Base-by-base conservation (phyloP, 23 tunicate species). In the Corella eumyota region DNA sequence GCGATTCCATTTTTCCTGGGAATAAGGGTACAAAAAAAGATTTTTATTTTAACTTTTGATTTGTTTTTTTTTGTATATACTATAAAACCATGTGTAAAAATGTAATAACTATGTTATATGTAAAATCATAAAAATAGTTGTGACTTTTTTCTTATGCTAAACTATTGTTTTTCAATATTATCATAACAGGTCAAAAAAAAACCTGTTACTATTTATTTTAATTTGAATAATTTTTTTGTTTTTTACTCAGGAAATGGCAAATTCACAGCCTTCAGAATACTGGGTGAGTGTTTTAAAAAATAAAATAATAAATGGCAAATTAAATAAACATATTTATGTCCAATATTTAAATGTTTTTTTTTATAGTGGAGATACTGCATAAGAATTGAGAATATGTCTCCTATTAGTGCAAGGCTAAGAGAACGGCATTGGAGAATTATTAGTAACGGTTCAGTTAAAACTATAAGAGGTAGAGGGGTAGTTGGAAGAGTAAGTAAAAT, bases 1-100 rank as follows among this genome's bases (percentile, higher is more conserved):
- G 96, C 83, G 4, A 88, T 88, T 38, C 96, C 96, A 1, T 88
- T 88, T 79, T 88, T 66, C 36, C 72, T 88, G 22, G 96, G 96
- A 28, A 72, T 62, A 19, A 83, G 79, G 48, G 68, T 62, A 40
- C 15, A n/a, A n/a, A n/a, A n/a, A 40, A 40, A 40, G n/a, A n/a
- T n/a, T n/a, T n/a, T n/a, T n/a, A n/a, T n/a, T n/a, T n/a, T n/a
- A n/a, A n/a, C n/a, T n/a, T n/a, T n/a, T n/a, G n/a, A n/a, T n/a
- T n/a, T n/a, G n/a, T n/a, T n/a, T n/a, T n/a, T n/a, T n/a, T n/a
- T n/a, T n/a, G n/a, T n/a, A n/a, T n/a, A n/a, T n/a, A 59, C 59
- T 66, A 46, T 23, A n/a, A n/a, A n/a, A n/a, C n/a, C n/a, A n/a
- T n/a, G n/a, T n/a, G n/a, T n/a, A n/a, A n/a, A n/a, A n/a, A n/a